Evolutionary conservation across 2,113 vertebrate species (phyloP), one percentile per base, ranked within the genome.

Genomic region (Oryzias melastigma): DNA sequence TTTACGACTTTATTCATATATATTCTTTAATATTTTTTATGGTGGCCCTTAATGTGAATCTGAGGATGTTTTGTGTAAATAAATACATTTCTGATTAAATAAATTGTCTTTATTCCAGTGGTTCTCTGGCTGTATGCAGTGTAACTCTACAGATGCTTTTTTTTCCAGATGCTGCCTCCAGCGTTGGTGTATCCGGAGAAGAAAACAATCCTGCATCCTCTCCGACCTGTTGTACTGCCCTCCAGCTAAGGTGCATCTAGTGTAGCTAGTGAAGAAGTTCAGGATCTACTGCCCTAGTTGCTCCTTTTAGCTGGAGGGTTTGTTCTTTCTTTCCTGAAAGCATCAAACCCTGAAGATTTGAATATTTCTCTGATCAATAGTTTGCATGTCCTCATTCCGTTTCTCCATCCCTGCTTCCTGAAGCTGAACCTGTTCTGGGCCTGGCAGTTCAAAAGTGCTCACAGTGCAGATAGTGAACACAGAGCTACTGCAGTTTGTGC

Each of bases 221-320:
- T 41, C n/a, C 15, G 3, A 0, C 25, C 22, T 7, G 3, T 53
- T 42, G 14, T 14, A 48, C 49, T 73, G 81, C 80, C 72, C 92
- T 93, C 95, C 94, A 95, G 95, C 91, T 99, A 98, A 99, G 97
- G 97, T 98, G 96, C 96, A 99, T 98, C 96, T 97, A 98, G 97
- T 98, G 96, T 96, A 98, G 96, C 96, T 92, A 95, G 94, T 97
- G 92, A 94, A 91, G 69, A 94, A 93, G 87, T 81, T 91, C 92
- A 92, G 90, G 91, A 94, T 96, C 95, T 96, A 98, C 95, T 98
- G 94, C 96, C 92, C 97, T 98, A 91, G 95, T 92, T 99, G 97
- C 95, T 92, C 96, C 97, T 98, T 98, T 92, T 94, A 93, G 93
- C 95, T 96, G 93, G 95, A 91, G 93, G 82, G 80, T 83, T 88